Base-by-base conservation (phyloP, 2,888 invertebrate species). In the Rambutsinella grinnellia region DNA sequence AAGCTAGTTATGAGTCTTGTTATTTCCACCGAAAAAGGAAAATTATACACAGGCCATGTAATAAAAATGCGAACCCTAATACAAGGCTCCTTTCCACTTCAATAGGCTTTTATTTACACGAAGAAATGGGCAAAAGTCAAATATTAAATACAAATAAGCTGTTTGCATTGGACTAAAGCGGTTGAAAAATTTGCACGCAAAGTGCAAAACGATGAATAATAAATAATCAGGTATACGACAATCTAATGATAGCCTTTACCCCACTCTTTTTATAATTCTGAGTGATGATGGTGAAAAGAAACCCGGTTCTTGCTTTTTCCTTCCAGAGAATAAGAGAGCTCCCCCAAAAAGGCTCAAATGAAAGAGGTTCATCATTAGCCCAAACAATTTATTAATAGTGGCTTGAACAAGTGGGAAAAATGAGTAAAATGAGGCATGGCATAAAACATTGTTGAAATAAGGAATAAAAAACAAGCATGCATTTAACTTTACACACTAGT, bases 151-250 rank as follows among this genome's bases (percentile, higher is more conserved):
- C n/a, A n/a, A n/a, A n/a, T n/a, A n/a, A n/a, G n/a, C n/a, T n/a
- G n/a, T n/a, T n/a, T n/a, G n/a, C n/a, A n/a, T n/a, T n/a, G n/a
- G n/a, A n/a, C n/a, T n/a, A n/a, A n/a, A n/a, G n/a, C n/a, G n/a
- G n/a, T n/a, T n/a, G 72, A 23, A 58, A 53, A 70, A 79, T 81
- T 81, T 78, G 81, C 81, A 81, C 81, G 81, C 81, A 62, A 79
- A 79, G 78, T 81, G 81, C 78, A 81, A 79, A 81, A 81, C 74
- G 79, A 77, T 79, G 77, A 76, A 78, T 81, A 76, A 79, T 81
- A 81, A 81, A 81, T 81, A 81, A 81, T 79, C 76, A 76, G 70
- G 76, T 78, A 70, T 72, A 69, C 76, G 81, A 79, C 81, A 81
- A 67, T 74, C 72, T 81, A 81, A 81, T 81, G 81, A 79, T 81